phyloP scores from a whole-genome alignment of 2,888 invertebrate species.

The Odontomyia ornata region DNA sequence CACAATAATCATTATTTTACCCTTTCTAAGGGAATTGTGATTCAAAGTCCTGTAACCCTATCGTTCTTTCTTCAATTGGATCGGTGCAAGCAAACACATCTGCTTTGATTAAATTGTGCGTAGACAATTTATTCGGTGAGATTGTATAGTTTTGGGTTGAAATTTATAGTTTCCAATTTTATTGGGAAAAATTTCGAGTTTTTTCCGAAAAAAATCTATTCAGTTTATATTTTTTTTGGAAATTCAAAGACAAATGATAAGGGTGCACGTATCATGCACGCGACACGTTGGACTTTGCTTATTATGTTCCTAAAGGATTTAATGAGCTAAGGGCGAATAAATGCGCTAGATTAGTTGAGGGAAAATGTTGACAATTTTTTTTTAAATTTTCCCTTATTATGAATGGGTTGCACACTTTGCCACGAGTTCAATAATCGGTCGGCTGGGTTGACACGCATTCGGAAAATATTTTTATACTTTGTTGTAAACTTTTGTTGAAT shows the following conservation, averaged over 20 bases:
- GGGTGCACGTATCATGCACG: constrained; percentile 7
- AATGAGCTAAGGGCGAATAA: neutral
- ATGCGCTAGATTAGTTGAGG: too few relatives aligned
- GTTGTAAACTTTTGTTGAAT: too few relatives aligned
- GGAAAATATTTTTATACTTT: too few relatives aligned
- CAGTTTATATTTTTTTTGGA: neutral
- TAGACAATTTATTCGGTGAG: constrained; percentile 33
- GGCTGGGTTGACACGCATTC: too few relatives aligned
- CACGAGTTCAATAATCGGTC: too few relatives aligned
- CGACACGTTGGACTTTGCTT: neutral
- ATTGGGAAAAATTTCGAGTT: constrained; percentile 9
- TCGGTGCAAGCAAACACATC: constrained; percentile 10
- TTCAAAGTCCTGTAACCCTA: constrained; percentile 17
- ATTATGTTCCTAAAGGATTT: constrained; percentile 27
- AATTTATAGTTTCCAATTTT: constrained; percentile 36
- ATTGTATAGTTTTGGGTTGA: neutral
- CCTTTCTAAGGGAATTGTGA: neutral
- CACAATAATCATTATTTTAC: constrained; percentile 13
- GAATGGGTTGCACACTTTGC: too few relatives aligned
- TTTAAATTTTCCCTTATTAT: constrained; percentile 13
- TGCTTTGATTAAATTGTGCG: constrained; percentile 45
- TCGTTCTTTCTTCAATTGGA: neutral
- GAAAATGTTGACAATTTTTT: neutral
- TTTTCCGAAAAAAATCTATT: constrained; percentile 6
- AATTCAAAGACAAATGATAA: neutral